phyloP scores from a whole-genome alignment of 2,113 vertebrate genomes.

The Prinia subflava region DNA sequence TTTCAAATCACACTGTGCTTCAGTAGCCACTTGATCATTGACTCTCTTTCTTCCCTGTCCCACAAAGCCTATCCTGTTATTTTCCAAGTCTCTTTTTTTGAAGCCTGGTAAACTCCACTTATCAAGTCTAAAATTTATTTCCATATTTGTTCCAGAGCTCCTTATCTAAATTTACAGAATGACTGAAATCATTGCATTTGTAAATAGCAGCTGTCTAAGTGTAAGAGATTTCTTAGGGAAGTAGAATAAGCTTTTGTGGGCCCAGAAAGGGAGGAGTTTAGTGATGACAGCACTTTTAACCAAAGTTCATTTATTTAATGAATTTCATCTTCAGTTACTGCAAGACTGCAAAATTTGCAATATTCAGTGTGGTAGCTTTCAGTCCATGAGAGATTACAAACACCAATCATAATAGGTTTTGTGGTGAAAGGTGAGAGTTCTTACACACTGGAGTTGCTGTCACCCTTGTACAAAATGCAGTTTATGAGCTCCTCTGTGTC shows the following conservation, averaged over 20 bases:
- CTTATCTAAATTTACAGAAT: background rate
- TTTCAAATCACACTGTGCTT: background rate
- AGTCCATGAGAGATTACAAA: background rate
- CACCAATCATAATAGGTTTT: background rate
- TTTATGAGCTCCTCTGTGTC: background rate
- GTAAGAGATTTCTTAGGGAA: background rate
- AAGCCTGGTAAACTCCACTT: background rate
- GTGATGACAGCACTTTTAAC: background rate
- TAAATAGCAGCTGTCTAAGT: background rate
- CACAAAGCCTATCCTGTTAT: background rate
- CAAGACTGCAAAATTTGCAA: background rate
- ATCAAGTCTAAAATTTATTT: background rate
- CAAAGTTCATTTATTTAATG: background rate
- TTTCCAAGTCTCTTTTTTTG: background rate
- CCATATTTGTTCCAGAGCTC: background rate
- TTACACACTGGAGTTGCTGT: constrained; percentile 2
- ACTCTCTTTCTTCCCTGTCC: background rate
- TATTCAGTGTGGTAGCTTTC: background rate
- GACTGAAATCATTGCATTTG: background rate
- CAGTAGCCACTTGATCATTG: background rate
- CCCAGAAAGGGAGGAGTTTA: background rate
- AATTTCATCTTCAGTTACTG: background rate
- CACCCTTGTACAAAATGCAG: constrained; percentile 48
- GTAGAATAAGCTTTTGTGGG: background rate
- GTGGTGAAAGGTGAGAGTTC: background rate